Percentiles rank a stretch among this genome's conserved stretches.
Evolutionary conservation across 1,140 invertebrate species (phyloP).

Genomic region (Gonatopus flavifemur): DNA sequence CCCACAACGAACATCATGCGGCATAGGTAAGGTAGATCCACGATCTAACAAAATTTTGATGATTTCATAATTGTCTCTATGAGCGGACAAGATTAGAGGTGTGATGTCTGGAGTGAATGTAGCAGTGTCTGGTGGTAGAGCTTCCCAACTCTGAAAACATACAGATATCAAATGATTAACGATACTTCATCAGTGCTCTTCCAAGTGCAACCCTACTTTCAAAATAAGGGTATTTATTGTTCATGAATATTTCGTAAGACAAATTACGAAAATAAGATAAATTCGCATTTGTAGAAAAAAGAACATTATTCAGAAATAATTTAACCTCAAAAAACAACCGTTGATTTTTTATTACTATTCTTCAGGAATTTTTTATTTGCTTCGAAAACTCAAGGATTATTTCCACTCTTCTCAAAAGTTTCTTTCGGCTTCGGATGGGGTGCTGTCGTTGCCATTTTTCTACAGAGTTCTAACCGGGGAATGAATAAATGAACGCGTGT

Average conservation of each 20-base stretch:
- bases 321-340: no score
- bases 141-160: slow-evolving; percentile 89
- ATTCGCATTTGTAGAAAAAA: not conserved
- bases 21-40: slow-evolving; percentile 82
- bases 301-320: not conserved
- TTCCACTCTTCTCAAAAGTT: no score
- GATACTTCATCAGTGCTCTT: not conserved
- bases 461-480: no score
- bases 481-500: no score
- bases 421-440: no score
- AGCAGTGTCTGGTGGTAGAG: slow-evolving; percentile 82
- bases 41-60: slow-evolving; percentile 95
- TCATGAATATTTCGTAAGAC: no score
- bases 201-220: no score
- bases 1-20: slow-evolving; percentile 80
- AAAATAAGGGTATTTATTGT: no score
- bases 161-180: not conserved
- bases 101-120: slow-evolving; percentile 97
- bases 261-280: not conserved
- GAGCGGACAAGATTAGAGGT: slow-evolving; percentile 91
- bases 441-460: no score
- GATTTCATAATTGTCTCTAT: slow-evolving; percentile 97
- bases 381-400: no score
- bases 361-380: no score
- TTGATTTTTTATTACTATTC: no score